A percentile compares a stretch with the other conserved stretches of the same genome.
phyloP scores from a whole-genome alignment of 2,113 vertebrate genomes.

The Labeo rohita region DNA sequence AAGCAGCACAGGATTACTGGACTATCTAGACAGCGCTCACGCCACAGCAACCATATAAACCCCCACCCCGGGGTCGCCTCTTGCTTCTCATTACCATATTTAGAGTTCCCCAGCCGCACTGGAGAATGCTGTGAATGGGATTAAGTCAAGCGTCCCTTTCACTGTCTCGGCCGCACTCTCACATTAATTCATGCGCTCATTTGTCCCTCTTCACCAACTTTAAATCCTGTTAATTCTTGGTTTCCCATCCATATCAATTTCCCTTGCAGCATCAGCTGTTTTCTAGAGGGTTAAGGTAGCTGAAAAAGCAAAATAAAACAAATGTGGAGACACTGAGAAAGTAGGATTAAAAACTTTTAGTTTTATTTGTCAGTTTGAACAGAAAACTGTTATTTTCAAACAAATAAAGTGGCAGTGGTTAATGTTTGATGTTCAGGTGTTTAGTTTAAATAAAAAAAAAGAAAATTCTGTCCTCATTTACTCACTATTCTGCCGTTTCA shows the following conservation, averaged over 20 bases:
- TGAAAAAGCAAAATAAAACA: background rate
- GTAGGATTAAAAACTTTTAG: background rate
- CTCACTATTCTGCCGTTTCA: background rate
- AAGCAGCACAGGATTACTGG: constrained; percentile 49
- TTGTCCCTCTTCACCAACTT: constrained; percentile 61
- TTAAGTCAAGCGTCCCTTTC: constrained; percentile 53
- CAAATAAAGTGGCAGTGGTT: background rate
- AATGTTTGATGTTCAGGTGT: background rate
- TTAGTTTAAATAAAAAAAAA: background rate
- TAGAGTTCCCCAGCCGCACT: constrained; percentile 50
- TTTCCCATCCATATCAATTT: constrained; percentile 63
- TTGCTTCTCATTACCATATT: constrained; percentile 64
- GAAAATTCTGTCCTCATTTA: background rate
- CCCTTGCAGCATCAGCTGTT: constrained; percentile 51
- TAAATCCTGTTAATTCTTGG: constrained; percentile 61
- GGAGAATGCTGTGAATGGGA: constrained; percentile 53
- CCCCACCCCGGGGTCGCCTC: constrained; percentile 51
- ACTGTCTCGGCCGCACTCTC: constrained; percentile 14
- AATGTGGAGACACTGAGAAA: background rate
- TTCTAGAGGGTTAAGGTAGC: constrained; percentile 36
- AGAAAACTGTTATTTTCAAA: constrained; percentile 2
- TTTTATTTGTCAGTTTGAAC: background rate
- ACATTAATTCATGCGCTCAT: constrained; percentile 52
- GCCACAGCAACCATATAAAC: constrained; percentile 52
- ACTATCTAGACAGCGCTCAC: constrained; percentile 54